phyloP scores from a whole-genome alignment of 2,797 vertebrate species.

The Setipinna tenuifilis region DNA sequence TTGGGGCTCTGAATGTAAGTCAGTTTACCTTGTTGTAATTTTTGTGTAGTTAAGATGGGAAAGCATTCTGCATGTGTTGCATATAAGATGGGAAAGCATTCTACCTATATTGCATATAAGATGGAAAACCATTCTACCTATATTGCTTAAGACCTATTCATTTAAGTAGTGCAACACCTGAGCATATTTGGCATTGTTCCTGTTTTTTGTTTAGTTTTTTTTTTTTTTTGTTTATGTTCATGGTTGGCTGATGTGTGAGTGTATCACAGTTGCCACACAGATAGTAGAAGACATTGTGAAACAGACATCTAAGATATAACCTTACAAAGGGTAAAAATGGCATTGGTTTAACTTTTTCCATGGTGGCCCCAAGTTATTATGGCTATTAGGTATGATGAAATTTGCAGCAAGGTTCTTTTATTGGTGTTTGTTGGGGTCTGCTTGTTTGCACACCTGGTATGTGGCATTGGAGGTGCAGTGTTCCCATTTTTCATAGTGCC shows the following conservation, averaged over 20 bases:
- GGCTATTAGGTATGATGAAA: too few species aligned
- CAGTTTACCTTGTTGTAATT: background rate
- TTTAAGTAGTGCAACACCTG: background rate
- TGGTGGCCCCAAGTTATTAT: too few species aligned
- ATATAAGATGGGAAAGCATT: too few species aligned
- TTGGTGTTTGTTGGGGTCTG: too few species aligned
- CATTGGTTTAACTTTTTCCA: too few species aligned
- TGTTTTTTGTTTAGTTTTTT: background rate
- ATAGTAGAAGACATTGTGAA: background rate
- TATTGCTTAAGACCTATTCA: background rate
- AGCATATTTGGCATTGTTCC: background rate
- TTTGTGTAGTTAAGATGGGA: background rate
- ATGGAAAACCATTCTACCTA: too few species aligned
- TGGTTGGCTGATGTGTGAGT: background rate
- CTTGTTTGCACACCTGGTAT: too few species aligned
- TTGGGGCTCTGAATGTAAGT: slow-evolving; percentile 99
- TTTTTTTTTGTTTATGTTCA: background rate
- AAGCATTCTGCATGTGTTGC: too few species aligned
- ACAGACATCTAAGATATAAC: background rate
- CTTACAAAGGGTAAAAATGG: too few species aligned
- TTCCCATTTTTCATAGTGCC: background rate
- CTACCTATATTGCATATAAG: too few species aligned
- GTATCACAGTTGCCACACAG: background rate
- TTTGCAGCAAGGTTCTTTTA: too few species aligned
- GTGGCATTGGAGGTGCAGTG: too few species aligned